Conservation (phyloP, 2,113 vertebrate species). For the Saguinus midas region DNA sequence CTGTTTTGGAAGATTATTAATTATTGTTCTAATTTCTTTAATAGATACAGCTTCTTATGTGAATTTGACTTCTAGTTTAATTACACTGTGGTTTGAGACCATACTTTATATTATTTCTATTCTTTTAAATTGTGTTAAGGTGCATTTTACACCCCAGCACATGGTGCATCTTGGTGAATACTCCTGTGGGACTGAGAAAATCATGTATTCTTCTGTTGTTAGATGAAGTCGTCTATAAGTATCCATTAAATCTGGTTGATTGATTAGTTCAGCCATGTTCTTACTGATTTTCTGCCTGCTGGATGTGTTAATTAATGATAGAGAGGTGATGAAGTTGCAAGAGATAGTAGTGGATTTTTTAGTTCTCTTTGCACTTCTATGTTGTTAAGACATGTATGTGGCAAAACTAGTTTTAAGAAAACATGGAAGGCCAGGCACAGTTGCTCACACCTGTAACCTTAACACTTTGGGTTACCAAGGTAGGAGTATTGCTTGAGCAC, state of each 20-base stretch:
- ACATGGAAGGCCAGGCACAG: background rate
- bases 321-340: background rate
- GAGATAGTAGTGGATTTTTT: background rate
- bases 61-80: background rate
- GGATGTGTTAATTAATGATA: background rate
- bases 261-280: background rate
- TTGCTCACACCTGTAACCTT: too few relatives aligned
- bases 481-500: too few relatives aligned
- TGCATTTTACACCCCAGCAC: background rate
- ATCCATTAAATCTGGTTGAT: background rate
- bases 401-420: background rate
- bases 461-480: too few relatives aligned
- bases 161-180: background rate
- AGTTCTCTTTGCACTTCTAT: background rate
- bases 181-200: background rate
- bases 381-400: background rate
- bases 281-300: background rate
- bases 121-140: background rate
- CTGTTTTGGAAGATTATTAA: background rate
- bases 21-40: background rate
- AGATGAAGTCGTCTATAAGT: background rate
- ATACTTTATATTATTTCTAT: background rate
- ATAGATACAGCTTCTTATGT: background rate
- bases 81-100: background rate
- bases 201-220: background rate